phyloP scores from a whole-genome alignment of 2,797 vertebrate genomes.

The Arctocebus calabarensis region DNA sequence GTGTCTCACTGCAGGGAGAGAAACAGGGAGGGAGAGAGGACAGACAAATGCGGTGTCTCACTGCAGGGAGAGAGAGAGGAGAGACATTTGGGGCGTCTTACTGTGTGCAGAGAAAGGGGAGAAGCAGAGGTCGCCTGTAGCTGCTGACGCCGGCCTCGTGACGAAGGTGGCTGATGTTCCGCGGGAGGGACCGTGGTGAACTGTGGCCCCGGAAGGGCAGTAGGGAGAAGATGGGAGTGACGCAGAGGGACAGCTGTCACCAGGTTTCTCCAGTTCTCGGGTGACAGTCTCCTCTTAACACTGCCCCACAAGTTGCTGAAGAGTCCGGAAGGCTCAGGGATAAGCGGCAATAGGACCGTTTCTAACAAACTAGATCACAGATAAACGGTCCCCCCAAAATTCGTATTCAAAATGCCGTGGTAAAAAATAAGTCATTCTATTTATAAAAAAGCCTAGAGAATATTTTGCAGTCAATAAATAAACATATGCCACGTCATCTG shows the following conservation, averaged over 20 bases:
- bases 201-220: no score
- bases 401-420: not conserved
- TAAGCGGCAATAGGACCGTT: not conserved
- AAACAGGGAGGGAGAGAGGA: no score
- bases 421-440: not conserved
- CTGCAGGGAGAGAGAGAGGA: no score
- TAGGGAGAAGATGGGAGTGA: not conserved
- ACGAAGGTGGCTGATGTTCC: accelerated
- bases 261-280: accelerated
- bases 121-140: accelerated
- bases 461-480: not conserved
- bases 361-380: not conserved
- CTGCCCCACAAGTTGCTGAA: accelerated
- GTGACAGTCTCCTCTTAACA: not conserved
- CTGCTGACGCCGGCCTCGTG: accelerated
- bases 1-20: no score
- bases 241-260: accelerated
- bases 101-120: not conserved
- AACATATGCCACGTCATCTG: no score
- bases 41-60: no score
- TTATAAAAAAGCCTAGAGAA: not conserved
- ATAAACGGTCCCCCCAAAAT: accelerated
- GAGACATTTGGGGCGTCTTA: not conserved
- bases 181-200: accelerated
- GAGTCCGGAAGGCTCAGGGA: accelerated